Conservation (phyloP, 1,140 invertebrate species). For the Heliconius eleuchia region DNA sequence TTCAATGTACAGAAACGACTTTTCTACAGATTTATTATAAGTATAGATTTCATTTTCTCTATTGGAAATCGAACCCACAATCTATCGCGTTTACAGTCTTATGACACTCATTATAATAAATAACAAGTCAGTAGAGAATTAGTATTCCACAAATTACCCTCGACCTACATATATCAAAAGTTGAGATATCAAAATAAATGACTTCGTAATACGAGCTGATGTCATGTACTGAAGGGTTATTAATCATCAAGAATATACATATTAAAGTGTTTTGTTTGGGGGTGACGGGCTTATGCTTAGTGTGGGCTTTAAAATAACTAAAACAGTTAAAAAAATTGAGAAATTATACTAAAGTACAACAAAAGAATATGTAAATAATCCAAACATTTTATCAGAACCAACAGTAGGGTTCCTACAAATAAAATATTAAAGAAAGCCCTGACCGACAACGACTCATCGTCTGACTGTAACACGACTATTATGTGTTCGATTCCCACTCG, state of each 20-base stretch:
- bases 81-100: not conserved
- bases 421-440: no score
- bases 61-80: not conserved
- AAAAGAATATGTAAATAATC: no score
- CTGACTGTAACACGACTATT: no score
- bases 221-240: constrained; percentile 10
- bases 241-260: constrained; percentile 5
- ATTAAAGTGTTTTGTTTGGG: not conserved
- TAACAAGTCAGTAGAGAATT: not conserved
- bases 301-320: not conserved
- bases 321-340: not conserved
- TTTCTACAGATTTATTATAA: no score
- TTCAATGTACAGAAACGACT: no score
- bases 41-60: not conserved
- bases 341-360: no score
- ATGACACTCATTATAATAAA: not conserved
- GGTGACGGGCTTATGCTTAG: not conserved
- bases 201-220: constrained; percentile 8
- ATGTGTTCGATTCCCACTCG: no score
- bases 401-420: no score
- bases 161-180: not conserved
- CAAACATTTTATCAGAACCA: no score
- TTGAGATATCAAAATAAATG: constrained; percentile 12
- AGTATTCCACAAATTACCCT: not conserved
- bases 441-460: no score